Conservation (phyloP, 1,140 invertebrate species). For the fruit fly (Drosophila melanogaster) region DNA sequence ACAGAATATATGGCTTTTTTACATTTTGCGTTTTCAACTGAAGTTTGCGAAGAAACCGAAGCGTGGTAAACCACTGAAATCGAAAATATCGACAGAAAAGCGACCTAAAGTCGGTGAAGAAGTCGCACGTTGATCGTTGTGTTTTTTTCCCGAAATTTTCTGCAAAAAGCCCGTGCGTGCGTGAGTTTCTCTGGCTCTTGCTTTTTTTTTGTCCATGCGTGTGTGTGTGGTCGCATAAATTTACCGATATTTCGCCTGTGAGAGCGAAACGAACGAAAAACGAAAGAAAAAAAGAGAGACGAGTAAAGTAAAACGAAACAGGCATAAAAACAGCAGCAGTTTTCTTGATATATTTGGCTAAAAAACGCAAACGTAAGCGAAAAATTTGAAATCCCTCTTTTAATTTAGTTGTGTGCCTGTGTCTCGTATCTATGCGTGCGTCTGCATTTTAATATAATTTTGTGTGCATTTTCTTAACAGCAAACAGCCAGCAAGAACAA, state of each 20-base stretch:
- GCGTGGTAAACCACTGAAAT: conserved; percentile 2
- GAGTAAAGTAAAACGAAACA: background rate
- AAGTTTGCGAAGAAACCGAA: conserved; percentile 7
- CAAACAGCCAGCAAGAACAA: conserved; percentile 9
- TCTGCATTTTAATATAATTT: conserved; percentile 28
- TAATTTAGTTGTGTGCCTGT: background rate
- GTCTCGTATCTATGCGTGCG: background rate
- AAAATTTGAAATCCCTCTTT: conserved; percentile 14
- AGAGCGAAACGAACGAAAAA: conserved; percentile 35
- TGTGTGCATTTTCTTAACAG: conserved; percentile 45
- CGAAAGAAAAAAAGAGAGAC: conserved; percentile 28
- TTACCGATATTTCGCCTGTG: conserved; percentile 71
- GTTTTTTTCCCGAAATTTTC: conserved; percentile 38
- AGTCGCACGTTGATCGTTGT: conserved; percentile 58
- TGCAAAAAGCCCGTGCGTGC: conserved; percentile 34
- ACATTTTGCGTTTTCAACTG: conserved; percentile 15
- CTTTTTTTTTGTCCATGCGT: conserved; percentile 56
- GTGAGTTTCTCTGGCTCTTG: conserved; percentile 22
- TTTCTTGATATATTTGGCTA: conserved; percentile 15
- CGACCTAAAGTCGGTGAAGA: conserved; percentile 15
- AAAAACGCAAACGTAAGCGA: conserved; percentile 52
- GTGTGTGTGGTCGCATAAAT: conserved; percentile 60
- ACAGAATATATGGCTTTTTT: conserved; percentile 19
- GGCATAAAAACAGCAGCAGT: conserved; percentile 26
- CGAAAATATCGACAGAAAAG: background rate